These are phyloP conservation scores for Oenanthe melanoleuca DNA, from an alignment of 2,113 vertebrate species.

Conservation along the genomic window DNA sequence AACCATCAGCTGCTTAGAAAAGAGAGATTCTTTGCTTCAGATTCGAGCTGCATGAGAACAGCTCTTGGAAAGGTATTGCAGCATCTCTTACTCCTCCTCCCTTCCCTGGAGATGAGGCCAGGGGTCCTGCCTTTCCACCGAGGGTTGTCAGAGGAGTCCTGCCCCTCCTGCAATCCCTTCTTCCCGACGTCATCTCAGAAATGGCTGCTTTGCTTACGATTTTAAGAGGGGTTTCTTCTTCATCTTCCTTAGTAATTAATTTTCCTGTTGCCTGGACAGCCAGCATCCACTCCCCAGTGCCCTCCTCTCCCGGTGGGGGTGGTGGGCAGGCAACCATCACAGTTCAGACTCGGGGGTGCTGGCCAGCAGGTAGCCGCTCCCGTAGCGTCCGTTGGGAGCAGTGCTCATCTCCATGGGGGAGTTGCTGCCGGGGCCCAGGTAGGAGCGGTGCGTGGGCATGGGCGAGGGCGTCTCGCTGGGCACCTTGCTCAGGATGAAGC, in stretches of 20 bases:
- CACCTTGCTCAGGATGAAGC: conserved; percentile 95
- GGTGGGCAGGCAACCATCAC: conserved; percentile 70
- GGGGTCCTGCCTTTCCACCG: not conserved
- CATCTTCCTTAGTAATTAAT: not conserved
- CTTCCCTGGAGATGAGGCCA: not conserved
- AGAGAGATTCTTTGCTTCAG: conserved; percentile 36
- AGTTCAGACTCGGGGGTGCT: conserved; percentile 92
- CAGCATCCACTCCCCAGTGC: conserved; percentile 45
- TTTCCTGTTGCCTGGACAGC: conserved; percentile 21
- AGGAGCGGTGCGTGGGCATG: conserved; percentile 91
- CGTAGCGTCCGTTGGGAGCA: conserved; percentile 88
- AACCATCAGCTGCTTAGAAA: conserved; percentile 36
- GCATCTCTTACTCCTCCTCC: conserved; percentile 11
- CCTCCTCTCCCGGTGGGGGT: conserved; percentile 14
- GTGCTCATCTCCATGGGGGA: conserved; percentile 87
- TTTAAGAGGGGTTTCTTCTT: conserved; percentile 52
- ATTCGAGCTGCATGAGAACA: not conserved
- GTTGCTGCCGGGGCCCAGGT: conserved; percentile 89
- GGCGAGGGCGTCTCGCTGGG: conserved; percentile 92
- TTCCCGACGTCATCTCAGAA: not conserved
- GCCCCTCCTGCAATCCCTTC: conserved; percentile 47
- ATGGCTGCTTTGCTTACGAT: conserved; percentile 4
- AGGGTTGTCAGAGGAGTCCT: conserved; percentile 37
- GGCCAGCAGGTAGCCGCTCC: conserved; percentile 90
- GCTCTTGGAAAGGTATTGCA: not conserved